A percentile compares a stretch with the other conserved stretches of the same genome.
These are phyloP conservation scores for Priocnemis perturbator DNA, from an alignment of 2,888 invertebrate species.

Conservation along the genomic window DNA sequence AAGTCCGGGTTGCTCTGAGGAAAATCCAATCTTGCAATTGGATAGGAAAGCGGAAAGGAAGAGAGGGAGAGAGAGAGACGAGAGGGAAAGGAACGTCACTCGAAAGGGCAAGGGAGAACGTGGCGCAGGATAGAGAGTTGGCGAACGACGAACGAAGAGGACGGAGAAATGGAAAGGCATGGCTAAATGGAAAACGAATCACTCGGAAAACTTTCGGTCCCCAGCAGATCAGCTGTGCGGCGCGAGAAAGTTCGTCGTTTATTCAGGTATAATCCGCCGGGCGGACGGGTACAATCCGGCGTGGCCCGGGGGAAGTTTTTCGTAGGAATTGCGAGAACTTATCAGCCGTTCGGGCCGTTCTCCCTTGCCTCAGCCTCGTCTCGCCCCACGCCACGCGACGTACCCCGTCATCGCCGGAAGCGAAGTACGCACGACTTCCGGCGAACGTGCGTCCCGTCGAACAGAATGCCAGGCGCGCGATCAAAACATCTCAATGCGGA, in stretches of 20 bases:
- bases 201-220: conserved; percentile 54
- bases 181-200: conserved; percentile 57
- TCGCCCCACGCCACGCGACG: no score
- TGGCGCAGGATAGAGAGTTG: background rate
- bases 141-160: background rate
- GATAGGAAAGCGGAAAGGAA: conserved; percentile 31
- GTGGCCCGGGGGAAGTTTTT: conserved; percentile 25
- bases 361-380: no score
- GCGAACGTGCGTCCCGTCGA: conserved; percentile 16
- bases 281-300: conserved; percentile 14
- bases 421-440: background rate
- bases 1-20: conserved; percentile 17
- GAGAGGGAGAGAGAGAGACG: conserved; percentile 10
- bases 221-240: conserved; percentile 39
- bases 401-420: background rate
- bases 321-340: conserved; percentile 8
- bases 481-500: conserved; percentile 21
- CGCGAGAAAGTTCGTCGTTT: conserved; percentile 48
- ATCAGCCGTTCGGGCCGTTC: background rate
- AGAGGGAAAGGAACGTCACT: background rate
- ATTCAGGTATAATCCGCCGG: conserved; percentile 42
- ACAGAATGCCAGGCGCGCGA: conserved; percentile 19
- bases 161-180: conserved; percentile 8
- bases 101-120: background rate
- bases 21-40: conserved; percentile 54